phyloP scores from a whole-genome alignment of 2,888 invertebrate genomes.

The Drosophila pseudotakahashii region DNA sequence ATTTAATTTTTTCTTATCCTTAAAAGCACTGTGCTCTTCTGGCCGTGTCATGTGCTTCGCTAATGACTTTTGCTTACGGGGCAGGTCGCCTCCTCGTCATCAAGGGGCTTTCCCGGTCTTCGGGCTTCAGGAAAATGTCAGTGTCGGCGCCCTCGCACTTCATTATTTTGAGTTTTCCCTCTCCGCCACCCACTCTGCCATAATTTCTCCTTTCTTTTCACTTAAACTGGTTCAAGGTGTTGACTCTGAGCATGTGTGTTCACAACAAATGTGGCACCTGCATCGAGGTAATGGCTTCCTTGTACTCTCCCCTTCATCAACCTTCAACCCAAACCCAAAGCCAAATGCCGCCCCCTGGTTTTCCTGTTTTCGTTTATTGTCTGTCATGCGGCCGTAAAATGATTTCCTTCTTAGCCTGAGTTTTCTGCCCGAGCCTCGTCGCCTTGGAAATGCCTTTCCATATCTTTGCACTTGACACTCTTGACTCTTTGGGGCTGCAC shows the following conservation, averaged over 20 bases:
- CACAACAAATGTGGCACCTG: conserved; percentile 49
- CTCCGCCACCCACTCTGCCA: conserved; percentile 33
- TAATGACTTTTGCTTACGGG: conserved; percentile 71
- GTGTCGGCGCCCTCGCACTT: conserved; percentile 62
- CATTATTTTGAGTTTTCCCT: conserved; percentile 73
- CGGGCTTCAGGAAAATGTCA: conserved; percentile 35
- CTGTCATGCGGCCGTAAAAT: conserved; percentile 74
- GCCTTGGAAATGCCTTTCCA: conserved; percentile 58
- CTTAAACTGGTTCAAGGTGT: conserved; percentile 76
- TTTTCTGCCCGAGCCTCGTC: conserved; percentile 8
- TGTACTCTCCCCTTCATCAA: conserved; percentile 55
- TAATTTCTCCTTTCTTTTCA: conserved; percentile 49
- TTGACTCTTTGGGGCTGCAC: conserved; percentile 45
- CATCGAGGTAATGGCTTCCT: conserved; percentile 49
- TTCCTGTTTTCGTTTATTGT: conserved; percentile 61
- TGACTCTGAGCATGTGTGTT: conserved; percentile 59
- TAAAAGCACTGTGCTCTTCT: conserved; percentile 18
- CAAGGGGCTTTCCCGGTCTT: conserved; percentile 21
- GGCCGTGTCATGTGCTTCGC: conserved; percentile 61
- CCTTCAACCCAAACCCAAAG: conserved; percentile 40
- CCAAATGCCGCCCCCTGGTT: conserved; percentile 11
- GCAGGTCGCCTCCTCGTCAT: conserved; percentile 9
- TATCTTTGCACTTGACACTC: conserved; percentile 72
- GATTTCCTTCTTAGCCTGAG: conserved; percentile 62
- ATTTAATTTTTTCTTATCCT: not conserved